A percentile compares a stretch with the other conserved stretches of the same genome.
Evolutionary conservation across 2,113 vertebrate genomes (phyloP).

Genomic region (Leptocoma aspasia): DNA sequence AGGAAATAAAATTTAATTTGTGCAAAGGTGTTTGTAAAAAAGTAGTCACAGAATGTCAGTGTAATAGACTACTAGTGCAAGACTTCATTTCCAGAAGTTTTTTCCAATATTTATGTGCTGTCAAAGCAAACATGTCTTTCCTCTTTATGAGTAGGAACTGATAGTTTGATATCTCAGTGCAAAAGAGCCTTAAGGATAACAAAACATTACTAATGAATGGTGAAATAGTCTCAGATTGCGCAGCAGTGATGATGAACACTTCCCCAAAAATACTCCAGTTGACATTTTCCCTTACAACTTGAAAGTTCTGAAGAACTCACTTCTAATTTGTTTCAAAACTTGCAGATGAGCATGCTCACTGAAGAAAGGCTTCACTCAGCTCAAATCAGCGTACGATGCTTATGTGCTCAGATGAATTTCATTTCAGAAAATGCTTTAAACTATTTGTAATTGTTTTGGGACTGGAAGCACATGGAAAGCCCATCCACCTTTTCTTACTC

Average conservation of each 20-base stretch:
- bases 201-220: background rate
- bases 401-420: background rate
- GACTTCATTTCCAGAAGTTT: background rate
- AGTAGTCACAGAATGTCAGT: background rate
- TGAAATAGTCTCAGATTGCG: background rate
- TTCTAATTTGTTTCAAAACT: background rate
- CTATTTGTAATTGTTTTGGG: background rate
- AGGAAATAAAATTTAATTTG: background rate
- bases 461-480: background rate
- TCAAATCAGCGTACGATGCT: background rate
- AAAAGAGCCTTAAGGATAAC: background rate
- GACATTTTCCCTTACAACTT: background rate
- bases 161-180: background rate
- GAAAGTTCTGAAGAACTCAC: background rate
- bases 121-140: background rate
- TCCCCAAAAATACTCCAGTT: background rate
- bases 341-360: background rate
- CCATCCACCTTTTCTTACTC: background rate
- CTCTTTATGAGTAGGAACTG: background rate
- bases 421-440: background rate
- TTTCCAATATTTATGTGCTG: background rate
- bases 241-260: background rate
- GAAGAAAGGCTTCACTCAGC: background rate
- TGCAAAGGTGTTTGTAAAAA: background rate
- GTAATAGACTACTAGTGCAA: background rate